phyloP scores from a whole-genome alignment of 2,888 invertebrate species.

The Apodemia zela region DNA sequence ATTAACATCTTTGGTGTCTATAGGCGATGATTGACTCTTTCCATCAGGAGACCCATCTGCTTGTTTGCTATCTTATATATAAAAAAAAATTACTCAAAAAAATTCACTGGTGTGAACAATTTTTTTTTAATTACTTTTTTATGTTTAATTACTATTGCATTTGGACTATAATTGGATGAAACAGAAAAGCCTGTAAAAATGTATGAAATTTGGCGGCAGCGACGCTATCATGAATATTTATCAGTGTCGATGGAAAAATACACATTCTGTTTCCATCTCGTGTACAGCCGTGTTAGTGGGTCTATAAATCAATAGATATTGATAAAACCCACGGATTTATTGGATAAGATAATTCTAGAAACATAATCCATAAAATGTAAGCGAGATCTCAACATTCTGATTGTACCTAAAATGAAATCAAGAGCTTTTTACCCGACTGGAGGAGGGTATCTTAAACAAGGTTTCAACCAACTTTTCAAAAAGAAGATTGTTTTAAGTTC shows the following conservation, averaged over 20 bases:
- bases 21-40: too few species aligned
- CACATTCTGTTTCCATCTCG: constrained; percentile 48
- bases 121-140: too few species aligned
- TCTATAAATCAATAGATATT: constrained; percentile 43
- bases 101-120: neutral
- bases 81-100: too few species aligned
- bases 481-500: too few species aligned
- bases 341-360: constrained; percentile 11
- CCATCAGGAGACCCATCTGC: too few species aligned
- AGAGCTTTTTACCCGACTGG: too few species aligned
- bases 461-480: too few species aligned
- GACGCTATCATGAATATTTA: constrained; percentile 64
- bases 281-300: constrained; percentile 19
- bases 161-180: neutral
- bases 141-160: neutral
- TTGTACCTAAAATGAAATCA: neutral
- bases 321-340: constrained; percentile 26
- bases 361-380: neutral
- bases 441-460: too few species aligned
- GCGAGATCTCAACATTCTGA: neutral
- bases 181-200: constrained; percentile 4
- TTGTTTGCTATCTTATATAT: too few species aligned
- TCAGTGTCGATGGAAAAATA: constrained; percentile 61
- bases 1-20: too few species aligned
- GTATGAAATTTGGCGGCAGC: constrained; percentile 34